Conservation (phyloP, 2,888 invertebrate genomes). For the Epinotia ramella region DNA sequence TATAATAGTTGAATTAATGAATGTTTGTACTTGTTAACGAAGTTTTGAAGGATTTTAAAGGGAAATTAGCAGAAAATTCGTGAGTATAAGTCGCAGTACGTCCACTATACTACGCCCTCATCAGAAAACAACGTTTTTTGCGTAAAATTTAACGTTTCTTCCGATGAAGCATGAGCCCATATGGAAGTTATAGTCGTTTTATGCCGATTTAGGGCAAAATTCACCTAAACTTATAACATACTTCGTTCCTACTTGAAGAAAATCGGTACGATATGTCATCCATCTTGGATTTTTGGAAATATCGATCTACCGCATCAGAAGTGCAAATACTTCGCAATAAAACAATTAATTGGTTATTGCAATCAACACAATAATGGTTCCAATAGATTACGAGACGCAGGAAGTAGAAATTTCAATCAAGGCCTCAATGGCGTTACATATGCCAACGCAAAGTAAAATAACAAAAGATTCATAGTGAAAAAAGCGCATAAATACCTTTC, state of each 20-base stretch:
- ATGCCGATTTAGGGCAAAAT: conserved; percentile 50
- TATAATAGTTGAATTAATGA: background rate
- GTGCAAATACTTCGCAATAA: conserved; percentile 30
- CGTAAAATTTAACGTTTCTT: background rate
- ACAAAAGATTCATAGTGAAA: conserved; percentile 71
- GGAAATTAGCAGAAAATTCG: background rate
- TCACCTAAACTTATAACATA: conserved; percentile 61
- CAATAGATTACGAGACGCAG: conserved; percentile 41
- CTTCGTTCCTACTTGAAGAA: conserved; percentile 48
- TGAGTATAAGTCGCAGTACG: conserved; percentile 5
- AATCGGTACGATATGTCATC: conserved; percentile 60
- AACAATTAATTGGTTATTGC: conserved; percentile 10
- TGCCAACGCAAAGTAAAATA: conserved; percentile 73
- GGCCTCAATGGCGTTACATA: conserved; percentile 77
- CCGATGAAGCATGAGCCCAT: background rate
- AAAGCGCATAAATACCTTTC: conserved; percentile 82
- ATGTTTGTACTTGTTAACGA: background rate
- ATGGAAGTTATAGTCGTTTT: background rate
- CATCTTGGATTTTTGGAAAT: conserved; percentile 73
- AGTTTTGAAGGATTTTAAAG: background rate
- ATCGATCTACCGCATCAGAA: conserved; percentile 66
- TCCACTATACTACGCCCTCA: conserved; percentile 27
- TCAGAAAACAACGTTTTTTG: background rate
- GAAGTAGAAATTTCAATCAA: conserved; percentile 55
- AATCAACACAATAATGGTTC: conserved; percentile 37